phyloP scores from a whole-genome alignment of 2,888 invertebrate species.

The Helleia helle region DNA sequence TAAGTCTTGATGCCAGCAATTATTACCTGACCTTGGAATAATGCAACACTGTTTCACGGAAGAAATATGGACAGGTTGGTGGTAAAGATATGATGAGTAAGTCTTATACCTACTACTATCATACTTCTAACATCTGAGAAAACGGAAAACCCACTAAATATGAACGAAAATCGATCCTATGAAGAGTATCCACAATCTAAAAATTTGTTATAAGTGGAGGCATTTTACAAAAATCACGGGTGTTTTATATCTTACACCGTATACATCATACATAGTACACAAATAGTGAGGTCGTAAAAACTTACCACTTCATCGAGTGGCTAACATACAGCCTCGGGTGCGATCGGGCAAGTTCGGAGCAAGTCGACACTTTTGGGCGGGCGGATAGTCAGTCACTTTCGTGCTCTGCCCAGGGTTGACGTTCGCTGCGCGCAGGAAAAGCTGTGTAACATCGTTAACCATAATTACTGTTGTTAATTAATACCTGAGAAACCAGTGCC shows the following conservation, averaged over 20 bases:
- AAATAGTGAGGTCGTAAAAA: slow-evolving; percentile 63
- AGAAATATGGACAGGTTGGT: too few relatives aligned
- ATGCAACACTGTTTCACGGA: too few relatives aligned
- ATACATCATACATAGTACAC: too few relatives aligned
- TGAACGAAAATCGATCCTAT: too few relatives aligned
- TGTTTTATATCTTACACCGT: slow-evolving; percentile 50
- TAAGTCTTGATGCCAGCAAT: too few relatives aligned
- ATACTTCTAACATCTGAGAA: too few relatives aligned
- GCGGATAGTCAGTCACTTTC: slow-evolving; percentile 53
- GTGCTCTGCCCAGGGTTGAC: slow-evolving; percentile 31
- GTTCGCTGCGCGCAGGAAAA: slow-evolving; percentile 26
- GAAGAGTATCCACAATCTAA: too few relatives aligned
- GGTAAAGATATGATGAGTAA: too few relatives aligned
- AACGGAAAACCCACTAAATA: too few relatives aligned
- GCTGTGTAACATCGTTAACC: slow-evolving; percentile 45
- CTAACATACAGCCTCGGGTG: slow-evolving; percentile 47
- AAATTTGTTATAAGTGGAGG: too few relatives aligned
- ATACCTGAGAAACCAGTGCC: slow-evolving; percentile 20
- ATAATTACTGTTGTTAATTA: slow-evolving; percentile 35
- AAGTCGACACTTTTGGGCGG: slow-evolving; percentile 45
- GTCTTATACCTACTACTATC: too few relatives aligned
- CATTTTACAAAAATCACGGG: neutral
- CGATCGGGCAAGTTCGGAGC: slow-evolving; percentile 28
- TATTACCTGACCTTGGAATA: too few relatives aligned
- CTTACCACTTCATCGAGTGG: slow-evolving; percentile 71